phyloP scores from a whole-genome alignment of 1,140 invertebrate species.

The Drosophila kikkawai region DNA sequence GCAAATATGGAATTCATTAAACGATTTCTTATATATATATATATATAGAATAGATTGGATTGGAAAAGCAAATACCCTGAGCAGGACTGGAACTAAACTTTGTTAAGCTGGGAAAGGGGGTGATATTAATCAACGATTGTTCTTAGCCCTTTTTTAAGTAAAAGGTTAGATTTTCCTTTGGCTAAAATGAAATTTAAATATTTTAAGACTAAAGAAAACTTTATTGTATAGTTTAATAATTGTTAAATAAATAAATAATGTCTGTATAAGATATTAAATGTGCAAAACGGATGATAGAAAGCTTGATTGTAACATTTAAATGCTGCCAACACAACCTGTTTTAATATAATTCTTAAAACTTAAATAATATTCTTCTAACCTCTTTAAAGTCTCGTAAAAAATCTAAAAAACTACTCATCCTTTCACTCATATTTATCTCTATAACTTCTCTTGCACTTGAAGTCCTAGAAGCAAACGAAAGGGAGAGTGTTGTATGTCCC shows the following conservation, averaged over 20 bases:
- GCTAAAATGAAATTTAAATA: neutral
- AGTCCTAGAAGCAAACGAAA: slow-evolving; percentile 20
- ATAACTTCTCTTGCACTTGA: slow-evolving; percentile 66
- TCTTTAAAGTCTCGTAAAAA: neutral
- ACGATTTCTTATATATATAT: slow-evolving; percentile 21
- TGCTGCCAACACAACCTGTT: no score
- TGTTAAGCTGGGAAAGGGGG: neutral
- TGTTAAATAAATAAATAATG: neutral
- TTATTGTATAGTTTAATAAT: neutral
- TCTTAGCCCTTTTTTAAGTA: neutral
- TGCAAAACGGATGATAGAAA: no score
- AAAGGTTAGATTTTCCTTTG: neutral
- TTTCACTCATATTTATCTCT: slow-evolving; percentile 46
- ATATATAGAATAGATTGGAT: slow-evolving; percentile 42
- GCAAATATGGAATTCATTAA: slow-evolving; percentile 45
- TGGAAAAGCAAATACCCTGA: slow-evolving; percentile 17
- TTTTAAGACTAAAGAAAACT: no score
- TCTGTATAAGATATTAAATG: no score
- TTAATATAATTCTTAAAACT: no score
- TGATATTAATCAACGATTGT: neutral
- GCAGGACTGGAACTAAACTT: neutral
- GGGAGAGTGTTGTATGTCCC: slow-evolving; percentile 17
- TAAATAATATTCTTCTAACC: neutral
- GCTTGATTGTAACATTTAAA: no score
- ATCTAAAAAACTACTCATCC: neutral